Evolutionary conservation across 2,113 vertebrate species (phyloP), one percentile per base, ranked within the genome.

Genomic region (Coryphaenoides rupestris): DNA sequence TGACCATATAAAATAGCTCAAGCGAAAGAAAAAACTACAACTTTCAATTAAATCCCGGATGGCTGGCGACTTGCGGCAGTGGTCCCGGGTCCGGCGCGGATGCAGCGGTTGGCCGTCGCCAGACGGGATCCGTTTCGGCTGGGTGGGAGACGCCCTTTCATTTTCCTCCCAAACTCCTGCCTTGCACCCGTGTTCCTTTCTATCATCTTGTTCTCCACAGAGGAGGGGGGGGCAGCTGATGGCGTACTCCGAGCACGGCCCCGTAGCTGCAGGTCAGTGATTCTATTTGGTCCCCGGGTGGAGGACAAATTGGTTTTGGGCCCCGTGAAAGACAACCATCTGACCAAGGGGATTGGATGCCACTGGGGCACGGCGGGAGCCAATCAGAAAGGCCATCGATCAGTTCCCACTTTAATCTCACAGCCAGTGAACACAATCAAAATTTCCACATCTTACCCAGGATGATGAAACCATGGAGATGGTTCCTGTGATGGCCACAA

Each of bases 331-430:
- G 77, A 80, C 79, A 74, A 70, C 67, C 78, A 65, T 62, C 70
- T 19, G 19, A 72, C 77, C 77, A 62, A 21, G 76, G 73, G 80
- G 78, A 83, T 77, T 75, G 82, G 82, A 86, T 71, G 75, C 80
- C 73, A 75, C 72, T 55, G 80, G 70, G 83, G 78, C 69, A 53
- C 60, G 5, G 60, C 55, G 73, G 14, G 80, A 78, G 65, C 86
- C 84, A 84, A 86, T 87, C 84, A 82, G 73, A 80, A 60, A 79
- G 82, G 70, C 75, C 86, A 86, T 87, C 80, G 82, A 87, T 86
- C 84, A 84, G 78, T 78, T 80, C 17, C 47, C 74, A 77, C 77
- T 82, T 77, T 83, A 79, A 84, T 87, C 82, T 86, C 84, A 86
- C 82, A 87, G 86, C 75, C 79, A 78, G 77, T 76, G 80, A 87